phyloP scores from a whole-genome alignment of 2,888 invertebrate genomes.

The Drosophila nigritarsus region DNA sequence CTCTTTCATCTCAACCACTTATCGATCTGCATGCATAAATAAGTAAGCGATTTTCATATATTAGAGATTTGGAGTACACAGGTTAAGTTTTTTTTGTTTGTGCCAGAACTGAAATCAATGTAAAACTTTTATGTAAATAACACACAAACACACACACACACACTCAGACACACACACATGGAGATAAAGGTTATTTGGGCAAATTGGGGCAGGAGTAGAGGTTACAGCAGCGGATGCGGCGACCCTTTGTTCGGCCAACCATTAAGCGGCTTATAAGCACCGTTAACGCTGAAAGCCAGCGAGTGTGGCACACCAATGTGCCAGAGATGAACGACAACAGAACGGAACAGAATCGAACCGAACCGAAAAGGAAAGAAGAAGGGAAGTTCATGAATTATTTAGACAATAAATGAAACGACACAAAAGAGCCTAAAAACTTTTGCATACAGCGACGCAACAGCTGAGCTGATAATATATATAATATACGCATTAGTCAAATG shows the following conservation, averaged over 20 bases:
- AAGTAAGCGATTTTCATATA: conserved; percentile 42
- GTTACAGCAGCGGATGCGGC: conserved; percentile 46
- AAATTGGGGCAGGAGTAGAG: conserved; percentile 15
- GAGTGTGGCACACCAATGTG: not conserved
- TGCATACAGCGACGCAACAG: conserved; percentile 21
- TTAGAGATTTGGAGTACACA: conserved; percentile 13
- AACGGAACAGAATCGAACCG: not conserved
- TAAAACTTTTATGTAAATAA: conserved; percentile 60
- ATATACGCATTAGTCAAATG: not conserved
- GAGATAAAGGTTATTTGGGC: conserved; percentile 31
- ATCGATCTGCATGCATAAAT: conserved; percentile 48
- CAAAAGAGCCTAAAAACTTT: conserved; percentile 1
- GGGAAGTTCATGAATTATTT: conserved; percentile 57
- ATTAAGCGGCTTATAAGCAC: conserved; percentile 71
- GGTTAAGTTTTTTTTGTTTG: conserved; percentile 34
- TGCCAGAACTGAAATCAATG: conserved; percentile 50
- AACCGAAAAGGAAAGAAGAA: not conserved
- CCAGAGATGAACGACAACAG: not conserved
- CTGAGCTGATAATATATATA: conserved; percentile 1
- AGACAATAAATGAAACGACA: conserved; percentile 31
- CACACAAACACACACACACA: conserved; percentile 12
- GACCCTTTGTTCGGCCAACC: conserved; percentile 71
- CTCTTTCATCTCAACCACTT: not conserved
- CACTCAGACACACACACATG: conserved; percentile 12
- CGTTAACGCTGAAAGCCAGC: conserved; percentile 26